A percentile compares a stretch with the other conserved stretches of the same genome.
phyloP scores from a whole-genome alignment of 2,113 vertebrate genomes.

The Paracyprichromis sp. region DNA sequence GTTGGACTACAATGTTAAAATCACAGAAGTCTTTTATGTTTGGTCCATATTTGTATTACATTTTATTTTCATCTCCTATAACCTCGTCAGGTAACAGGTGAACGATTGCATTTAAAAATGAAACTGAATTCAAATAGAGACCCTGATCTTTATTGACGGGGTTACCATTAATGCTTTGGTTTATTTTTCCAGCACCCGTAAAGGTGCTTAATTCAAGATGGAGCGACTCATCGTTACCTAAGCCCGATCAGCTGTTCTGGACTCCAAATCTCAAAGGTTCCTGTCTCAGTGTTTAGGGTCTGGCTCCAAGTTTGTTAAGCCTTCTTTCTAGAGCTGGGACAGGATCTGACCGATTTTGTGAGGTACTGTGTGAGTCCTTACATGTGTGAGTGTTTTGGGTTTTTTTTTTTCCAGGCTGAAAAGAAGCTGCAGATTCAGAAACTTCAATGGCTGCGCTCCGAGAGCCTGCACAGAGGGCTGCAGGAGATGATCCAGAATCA shows the following conservation, averaged over 20 bases:
- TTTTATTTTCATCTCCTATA: not conserved
- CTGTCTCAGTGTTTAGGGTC: not conserved
- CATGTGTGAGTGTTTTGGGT: rapidly evolving
- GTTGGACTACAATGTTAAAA: not conserved
- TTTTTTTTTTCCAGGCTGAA: constrained; percentile 42
- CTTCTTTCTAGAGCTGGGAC: not conserved
- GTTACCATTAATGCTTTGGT: not conserved
- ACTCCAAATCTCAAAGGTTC: not conserved
- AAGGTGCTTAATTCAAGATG: not conserved
- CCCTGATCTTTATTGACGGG: not conserved
- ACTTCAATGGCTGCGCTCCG: constrained; percentile 72
- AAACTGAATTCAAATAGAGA: not conserved
- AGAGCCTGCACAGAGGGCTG: constrained; percentile 69
- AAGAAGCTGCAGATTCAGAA: constrained; percentile 71
- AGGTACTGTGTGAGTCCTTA: not conserved
- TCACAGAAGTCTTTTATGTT: not conserved
- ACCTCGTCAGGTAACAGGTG: not conserved
- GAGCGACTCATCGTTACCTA: not conserved
- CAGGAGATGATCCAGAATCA: constrained; percentile 77
- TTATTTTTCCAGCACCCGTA: not conserved
- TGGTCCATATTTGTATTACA: not conserved
- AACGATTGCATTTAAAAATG: not conserved
- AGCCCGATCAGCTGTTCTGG: not conserved
- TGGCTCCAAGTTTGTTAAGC: not conserved
- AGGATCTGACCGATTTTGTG: rapidly evolving